Percentiles rank a stretch among this genome's conserved stretches.
These are phyloP conservation scores for Cryptus armator DNA, from an alignment of 2,888 invertebrate genomes.

Conservation along the genomic window DNA sequence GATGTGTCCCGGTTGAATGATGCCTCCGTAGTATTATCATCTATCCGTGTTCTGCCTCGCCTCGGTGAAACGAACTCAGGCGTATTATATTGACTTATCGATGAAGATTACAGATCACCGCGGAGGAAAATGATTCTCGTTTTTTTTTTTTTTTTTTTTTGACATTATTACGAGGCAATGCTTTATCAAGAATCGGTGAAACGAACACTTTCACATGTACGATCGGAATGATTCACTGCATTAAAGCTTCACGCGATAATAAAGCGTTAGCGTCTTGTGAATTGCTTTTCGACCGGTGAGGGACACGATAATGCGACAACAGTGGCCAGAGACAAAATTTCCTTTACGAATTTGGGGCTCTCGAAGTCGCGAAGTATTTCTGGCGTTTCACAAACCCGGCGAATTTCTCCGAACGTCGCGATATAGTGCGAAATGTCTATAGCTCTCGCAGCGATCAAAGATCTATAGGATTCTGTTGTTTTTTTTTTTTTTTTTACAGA, in stretches of 20 bases:
- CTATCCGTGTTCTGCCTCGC: constrained; percentile 32
- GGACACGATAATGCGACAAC: too few species aligned
- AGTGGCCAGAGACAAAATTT: too few species aligned
- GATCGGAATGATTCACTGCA: constrained; percentile 35
- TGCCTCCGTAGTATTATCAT: constrained; percentile 64
- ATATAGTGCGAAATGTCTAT: too few species aligned
- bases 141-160: constrained; percentile 4
- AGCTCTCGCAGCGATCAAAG: too few species aligned
- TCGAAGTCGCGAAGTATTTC: too few species aligned
- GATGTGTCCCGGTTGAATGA: constrained; percentile 67
- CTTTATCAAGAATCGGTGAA: constrained; percentile 8
- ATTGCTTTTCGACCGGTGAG: not conserved
- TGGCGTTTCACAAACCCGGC: too few species aligned
- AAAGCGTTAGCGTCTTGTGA: not conserved
- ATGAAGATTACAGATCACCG: constrained; percentile 46
- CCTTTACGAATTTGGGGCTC: too few species aligned
- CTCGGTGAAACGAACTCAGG: constrained; percentile 46
- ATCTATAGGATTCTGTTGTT: too few species aligned
- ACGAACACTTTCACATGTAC: constrained; percentile 8
- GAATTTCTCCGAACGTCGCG: too few species aligned
- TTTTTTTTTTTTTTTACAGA: too few species aligned
- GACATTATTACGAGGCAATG: constrained; percentile 39
- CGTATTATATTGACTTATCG: constrained; percentile 57
- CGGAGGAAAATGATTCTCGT: constrained; percentile 54
- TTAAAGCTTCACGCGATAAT: not conserved